Evolutionary conservation across 2,797 vertebrate genomes (phyloP), one percentile per base, ranked within the genome.

Genomic region (Caiman crocodilus): DNA sequence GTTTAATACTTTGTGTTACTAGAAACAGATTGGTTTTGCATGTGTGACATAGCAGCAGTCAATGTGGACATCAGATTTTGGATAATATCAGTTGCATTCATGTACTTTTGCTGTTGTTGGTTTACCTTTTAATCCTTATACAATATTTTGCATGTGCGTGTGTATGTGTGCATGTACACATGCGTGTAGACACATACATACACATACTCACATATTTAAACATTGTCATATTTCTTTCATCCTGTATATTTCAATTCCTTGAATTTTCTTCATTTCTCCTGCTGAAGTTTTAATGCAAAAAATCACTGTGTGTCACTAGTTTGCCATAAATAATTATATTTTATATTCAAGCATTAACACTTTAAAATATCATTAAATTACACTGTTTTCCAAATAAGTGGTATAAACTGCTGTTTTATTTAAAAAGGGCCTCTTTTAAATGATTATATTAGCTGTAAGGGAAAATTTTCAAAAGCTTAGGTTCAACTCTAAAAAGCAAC

Each of bases 1-100:
- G 93, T 97, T 98, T 93, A 94, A 96, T 97, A 92, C 81, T 96
- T 95, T 92, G 91, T 97, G 96, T 96, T 97, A 94, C 73, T 96
- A 28, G 85, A 96, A 77, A 92, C 94, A 97, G 96, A 98, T 97
- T 97, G 96, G 74, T 95, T 97, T 98, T 98, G 94, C 90, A 95
- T 95, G 87, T 93, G 95, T 97, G 96, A 96, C 95, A 96, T 85
- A 91, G 83, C 64, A 94, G 64, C 10, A 82, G 84, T 80, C 79
- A 57, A 86, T 93, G 87, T 89, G 71, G 90, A 26, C 76, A 71
- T 73, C 2, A 0, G 55, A 55, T 87, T 95, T 92, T 57, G 20
- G 60, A 32, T 80, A 84, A 30, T 87, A 56, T 7, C 20, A n/a
- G 3, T 86, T 20, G 56, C 14, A 2, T 67, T 17, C 23, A 58